Percentiles rank a stretch among this genome's conserved stretches.
phyloP scores from a whole-genome alignment of 2,797 vertebrate species.

The Fringilla coelebs region DNA sequence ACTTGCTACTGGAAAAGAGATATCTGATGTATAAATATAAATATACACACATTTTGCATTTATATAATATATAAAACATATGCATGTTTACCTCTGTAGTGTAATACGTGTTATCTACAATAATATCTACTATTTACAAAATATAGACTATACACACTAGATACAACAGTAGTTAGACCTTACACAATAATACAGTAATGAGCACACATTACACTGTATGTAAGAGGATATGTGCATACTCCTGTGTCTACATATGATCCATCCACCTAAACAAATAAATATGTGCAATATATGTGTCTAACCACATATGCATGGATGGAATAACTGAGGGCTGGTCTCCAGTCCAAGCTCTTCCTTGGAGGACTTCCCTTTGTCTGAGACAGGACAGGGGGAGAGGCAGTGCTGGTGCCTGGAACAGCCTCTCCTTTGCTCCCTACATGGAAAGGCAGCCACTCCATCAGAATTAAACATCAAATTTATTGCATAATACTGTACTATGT shows the following conservation, averaged over 20 bases:
- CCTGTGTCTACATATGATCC: background rate
- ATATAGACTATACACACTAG: no score
- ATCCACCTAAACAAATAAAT: background rate
- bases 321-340: background rate
- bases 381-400: background rate
- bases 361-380: background rate
- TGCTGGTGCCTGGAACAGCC: background rate
- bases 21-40: background rate
- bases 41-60: background rate
- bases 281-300: background rate
- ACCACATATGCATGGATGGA: background rate
- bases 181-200: background rate
- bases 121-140: background rate
- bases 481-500: constrained; percentile 75
- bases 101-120: background rate
- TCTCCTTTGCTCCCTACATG: background rate
- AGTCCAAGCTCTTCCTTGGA: background rate
- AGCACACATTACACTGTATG: background rate
- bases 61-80: background rate
- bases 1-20: background rate
- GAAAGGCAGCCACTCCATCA: background rate
- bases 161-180: background rate
- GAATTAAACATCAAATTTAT: constrained; percentile 78
- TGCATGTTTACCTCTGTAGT: background rate
- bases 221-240: background rate